Percentiles rank a stretch among this genome's conserved stretches.
These are phyloP conservation scores for Sebastes fasciatus DNA, from an alignment of 2,113 vertebrate species.

Conservation along the genomic window DNA sequence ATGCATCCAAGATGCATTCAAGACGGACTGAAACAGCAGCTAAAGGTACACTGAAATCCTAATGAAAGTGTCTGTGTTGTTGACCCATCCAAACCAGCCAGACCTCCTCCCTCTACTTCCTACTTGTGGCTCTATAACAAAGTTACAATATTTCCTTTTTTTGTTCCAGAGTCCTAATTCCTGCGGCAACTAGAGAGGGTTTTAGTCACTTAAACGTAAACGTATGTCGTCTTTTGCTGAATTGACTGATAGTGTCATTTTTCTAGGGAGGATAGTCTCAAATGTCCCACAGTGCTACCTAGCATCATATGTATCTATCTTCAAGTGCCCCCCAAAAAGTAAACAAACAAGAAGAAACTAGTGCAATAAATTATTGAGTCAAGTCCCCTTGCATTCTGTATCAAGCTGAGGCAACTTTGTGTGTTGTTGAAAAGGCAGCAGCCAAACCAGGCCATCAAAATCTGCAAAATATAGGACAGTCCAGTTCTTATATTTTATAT, in stretches of 20 bases:
- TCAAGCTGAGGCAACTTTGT: not conserved
- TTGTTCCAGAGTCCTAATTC: not conserved
- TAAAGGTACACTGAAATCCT: not conserved
- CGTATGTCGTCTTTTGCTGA: not conserved
- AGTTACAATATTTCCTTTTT: not conserved
- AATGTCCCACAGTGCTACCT: not conserved
- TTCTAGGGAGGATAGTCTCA: not conserved
- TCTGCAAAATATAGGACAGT: not conserved
- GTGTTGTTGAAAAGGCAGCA: not conserved
- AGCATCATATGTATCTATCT: not conserved
- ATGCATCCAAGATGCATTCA: too few relatives aligned
- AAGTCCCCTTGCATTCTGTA: not conserved
- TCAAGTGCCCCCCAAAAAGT: not conserved
- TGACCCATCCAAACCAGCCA: too few relatives aligned
- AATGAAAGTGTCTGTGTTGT: not conserved
- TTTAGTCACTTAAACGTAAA: not conserved
- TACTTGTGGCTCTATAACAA: not conserved
- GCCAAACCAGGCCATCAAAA: not conserved
- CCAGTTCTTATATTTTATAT: not conserved
- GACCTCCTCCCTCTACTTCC: not conserved
- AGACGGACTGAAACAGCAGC: not conserved
- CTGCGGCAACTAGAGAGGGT: not conserved
- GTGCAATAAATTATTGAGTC: not conserved
- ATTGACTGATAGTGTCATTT: not conserved
- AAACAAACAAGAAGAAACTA: not conserved